These are phyloP conservation scores for Motacilla tschutschensis DNA, from an alignment of 2,113 vertebrate genomes.

Conservation along the genomic window DNA sequence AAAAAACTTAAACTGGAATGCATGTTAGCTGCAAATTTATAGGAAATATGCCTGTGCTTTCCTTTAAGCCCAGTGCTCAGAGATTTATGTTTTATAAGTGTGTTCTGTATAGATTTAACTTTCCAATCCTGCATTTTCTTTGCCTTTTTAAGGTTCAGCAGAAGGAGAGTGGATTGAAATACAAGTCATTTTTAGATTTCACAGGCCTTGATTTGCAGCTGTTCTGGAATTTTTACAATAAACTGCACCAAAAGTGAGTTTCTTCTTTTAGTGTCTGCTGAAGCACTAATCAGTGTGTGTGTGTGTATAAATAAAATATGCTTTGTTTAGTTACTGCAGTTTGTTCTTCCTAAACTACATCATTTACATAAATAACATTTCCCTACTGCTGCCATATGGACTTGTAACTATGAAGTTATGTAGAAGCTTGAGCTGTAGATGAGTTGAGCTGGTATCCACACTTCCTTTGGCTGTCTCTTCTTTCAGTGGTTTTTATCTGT, in stretches of 20 bases:
- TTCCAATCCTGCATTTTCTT: slow-evolving; percentile 7
- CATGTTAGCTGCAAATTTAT: neutral
- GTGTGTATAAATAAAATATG: neutral
- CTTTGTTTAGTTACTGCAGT: neutral
- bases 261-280: slow-evolving; percentile 39
- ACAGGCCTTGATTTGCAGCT: slow-evolving; percentile 84
- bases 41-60: neutral
- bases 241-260: slow-evolving; percentile 88
- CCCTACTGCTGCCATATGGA: neutral
- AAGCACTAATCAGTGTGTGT: neutral
- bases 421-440: slow-evolving; percentile 5
- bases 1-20: neutral
- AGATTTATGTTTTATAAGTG: neutral
- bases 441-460: neutral
- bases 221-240: slow-evolving; percentile 94
- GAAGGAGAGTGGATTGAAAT: slow-evolving; percentile 86
- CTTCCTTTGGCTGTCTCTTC: neutral
- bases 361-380: slow-evolving; percentile 11
- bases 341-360: neutral
- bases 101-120: neutral
- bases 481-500: neutral
- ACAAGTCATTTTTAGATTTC: slow-evolving; percentile 90
- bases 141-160: slow-evolving; percentile 74
- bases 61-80: neutral
- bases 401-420: neutral